A percentile compares a stretch with the other conserved stretches of the same genome.
These are phyloP conservation scores for Craniophora ligustri DNA, from an alignment of 2,888 invertebrate genomes.

Conservation along the genomic window DNA sequence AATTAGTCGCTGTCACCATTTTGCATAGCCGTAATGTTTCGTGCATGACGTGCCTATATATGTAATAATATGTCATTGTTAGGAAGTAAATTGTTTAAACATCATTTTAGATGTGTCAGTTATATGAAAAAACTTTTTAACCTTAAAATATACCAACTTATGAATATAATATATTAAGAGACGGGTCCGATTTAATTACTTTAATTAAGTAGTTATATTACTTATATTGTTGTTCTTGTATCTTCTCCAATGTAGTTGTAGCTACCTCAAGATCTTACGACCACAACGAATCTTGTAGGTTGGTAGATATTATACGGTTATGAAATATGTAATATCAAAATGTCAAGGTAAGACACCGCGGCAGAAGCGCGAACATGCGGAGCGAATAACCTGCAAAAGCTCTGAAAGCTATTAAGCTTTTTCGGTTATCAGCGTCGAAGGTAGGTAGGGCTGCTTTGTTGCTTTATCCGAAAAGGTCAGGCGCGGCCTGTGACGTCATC, in stretches of 20 bases:
- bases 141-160: no score
- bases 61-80: no score
- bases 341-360: slow-evolving; percentile 77
- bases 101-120: no score
- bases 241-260: slow-evolving; percentile 12
- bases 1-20: no score
- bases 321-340: slow-evolving; percentile 63
- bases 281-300: slow-evolving; percentile 28
- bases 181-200: no score
- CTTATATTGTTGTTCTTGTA: no score
- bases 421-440: slow-evolving; percentile 77
- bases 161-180: no score
- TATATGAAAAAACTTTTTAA: no score
- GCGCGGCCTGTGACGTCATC: slow-evolving; percentile 85
- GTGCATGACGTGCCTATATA: no score
- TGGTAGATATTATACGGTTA: slow-evolving; percentile 18
- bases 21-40: no score
- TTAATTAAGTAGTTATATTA: no score
- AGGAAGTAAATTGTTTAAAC: no score
- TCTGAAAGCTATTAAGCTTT: slow-evolving; percentile 79
- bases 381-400: slow-evolving; percentile 77
- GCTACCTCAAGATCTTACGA: slow-evolving; percentile 33
- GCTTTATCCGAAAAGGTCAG: slow-evolving; percentile 84
- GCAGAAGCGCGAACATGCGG: slow-evolving; percentile 66
- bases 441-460: slow-evolving; percentile 85